Base-by-base conservation (phyloP, 1,140 invertebrate genomes). In the Atta cephalotes region DNA sequence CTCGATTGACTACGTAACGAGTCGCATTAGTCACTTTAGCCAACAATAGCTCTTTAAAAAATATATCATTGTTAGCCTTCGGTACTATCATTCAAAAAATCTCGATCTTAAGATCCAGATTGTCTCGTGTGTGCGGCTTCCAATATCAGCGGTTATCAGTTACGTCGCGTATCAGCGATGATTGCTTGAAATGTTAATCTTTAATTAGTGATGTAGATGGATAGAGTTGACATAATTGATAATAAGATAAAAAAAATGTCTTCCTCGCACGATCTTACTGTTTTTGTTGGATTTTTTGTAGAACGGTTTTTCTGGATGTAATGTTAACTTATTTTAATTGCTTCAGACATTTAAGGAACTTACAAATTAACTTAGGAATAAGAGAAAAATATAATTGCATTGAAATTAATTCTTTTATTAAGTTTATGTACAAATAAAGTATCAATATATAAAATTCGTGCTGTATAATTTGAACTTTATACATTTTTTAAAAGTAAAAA, bases 61-160 rank as follows among this genome's bases (percentile, higher is more conserved):
- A 56, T 2, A 18, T 56, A 56, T 18, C 18, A 7, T 56, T n/a
- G 3, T 28, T 12, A 35, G 9, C 51, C 21, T 78, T 78, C 63
- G 10, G 7, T 39, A 16, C 2, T 53, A 80, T 80, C 63, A 7
- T 18, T 7, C 14, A 39, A 35, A 45, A 9, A 18, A 80, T 80
- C 56, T 70, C 31, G 49, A 56, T 21, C 28, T 70, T 70, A 56
- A 56, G 53, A 56, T 56, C 18, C 16, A 80, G 63, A 80, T 14
- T 68, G 77, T 9, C 49, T 80, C 18, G 49, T 14, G 78, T 21
- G 49, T 62, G 18, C 21, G 28, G n/a, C 7, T 56, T 18, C 21
- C 7, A 56, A 18, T 79, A 65, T 68, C 78, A 80, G n/a, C 31
- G 31, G 16, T 56, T 80, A 80, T 80, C 78, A 58, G 6, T 80